Percentiles rank a stretch among this genome's conserved stretches.
phyloP scores from a whole-genome alignment of 2,797 vertebrate species.

The Vespertilio murinus region DNA sequence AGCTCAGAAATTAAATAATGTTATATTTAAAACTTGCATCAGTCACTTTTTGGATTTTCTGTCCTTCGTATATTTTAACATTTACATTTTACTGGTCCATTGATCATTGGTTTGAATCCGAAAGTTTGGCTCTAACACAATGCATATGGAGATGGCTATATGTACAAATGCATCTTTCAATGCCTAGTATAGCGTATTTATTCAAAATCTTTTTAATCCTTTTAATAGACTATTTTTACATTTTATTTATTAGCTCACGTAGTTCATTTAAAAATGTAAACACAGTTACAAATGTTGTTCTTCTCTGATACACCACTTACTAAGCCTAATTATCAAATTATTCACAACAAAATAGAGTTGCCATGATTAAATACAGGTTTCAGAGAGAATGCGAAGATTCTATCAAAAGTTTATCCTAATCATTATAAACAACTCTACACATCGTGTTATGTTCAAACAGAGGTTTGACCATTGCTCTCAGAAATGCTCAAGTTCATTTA shows the following conservation, averaged over 20 bases:
- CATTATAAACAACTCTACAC: constrained; percentile 1
- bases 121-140: neutral
- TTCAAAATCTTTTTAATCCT: constrained; percentile 13
- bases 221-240: constrained; percentile 34
- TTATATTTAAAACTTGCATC: neutral
- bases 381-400: constrained; percentile 20
- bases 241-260: constrained; percentile 58
- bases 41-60: neutral
- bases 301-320: constrained; percentile 47
- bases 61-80: constrained; percentile 8
- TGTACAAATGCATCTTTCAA: neutral
- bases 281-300: constrained; percentile 57
- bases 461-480: neutral
- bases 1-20: neutral
- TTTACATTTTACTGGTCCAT: neutral
- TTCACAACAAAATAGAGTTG: constrained; percentile 48
- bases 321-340: constrained; percentile 60
- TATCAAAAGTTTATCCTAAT: constrained; percentile 39
- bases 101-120: neutral
- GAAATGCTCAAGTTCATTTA: constrained; percentile 18
- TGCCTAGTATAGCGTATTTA: neutral
- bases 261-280: constrained; percentile 40
- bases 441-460: neutral
- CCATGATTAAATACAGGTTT: constrained; percentile 55
- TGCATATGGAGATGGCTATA: neutral